phyloP scores from a whole-genome alignment of 2,888 invertebrate species.

The Dastarcus helophoroides region DNA sequence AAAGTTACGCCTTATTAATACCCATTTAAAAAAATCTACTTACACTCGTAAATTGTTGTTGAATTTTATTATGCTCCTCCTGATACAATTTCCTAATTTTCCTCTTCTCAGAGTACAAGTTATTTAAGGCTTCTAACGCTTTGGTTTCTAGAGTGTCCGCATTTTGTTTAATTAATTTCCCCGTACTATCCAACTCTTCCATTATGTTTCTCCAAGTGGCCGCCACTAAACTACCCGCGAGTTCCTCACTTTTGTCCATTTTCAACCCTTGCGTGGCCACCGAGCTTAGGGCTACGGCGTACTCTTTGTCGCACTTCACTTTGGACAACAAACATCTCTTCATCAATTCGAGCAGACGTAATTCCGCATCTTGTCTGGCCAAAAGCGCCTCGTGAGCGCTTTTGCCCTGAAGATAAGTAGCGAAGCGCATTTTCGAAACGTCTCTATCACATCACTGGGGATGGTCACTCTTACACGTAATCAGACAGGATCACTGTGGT shows the following conservation, averaged over 20 bases:
- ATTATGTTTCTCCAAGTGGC: conserved; percentile 76
- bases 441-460: no score
- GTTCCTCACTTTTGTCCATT: conserved; percentile 64
- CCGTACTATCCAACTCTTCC: conserved; percentile 79
- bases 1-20: no score
- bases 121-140: conserved; percentile 68
- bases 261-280: conserved; percentile 75
- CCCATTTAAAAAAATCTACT: no score
- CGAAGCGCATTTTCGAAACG: conserved; percentile 69
- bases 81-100: conserved; percentile 77
- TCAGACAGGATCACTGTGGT: no score
- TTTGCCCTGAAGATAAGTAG: conserved; percentile 74
- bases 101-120: conserved; percentile 77
- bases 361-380: conserved; percentile 83
- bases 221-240: conserved; percentile 57
- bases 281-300: conserved; percentile 71
- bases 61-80: conserved; percentile 78
- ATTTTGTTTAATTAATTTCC: conserved; percentile 69
- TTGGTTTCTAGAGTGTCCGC: conserved; percentile 75
- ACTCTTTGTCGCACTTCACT: conserved; percentile 86
- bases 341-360: conserved; percentile 85
- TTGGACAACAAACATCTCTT: conserved; percentile 75
- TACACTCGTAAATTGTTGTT: conserved; percentile 70
- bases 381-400: conserved; percentile 85
- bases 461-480: no score